Evolutionary conservation across 2,797 vertebrate species (phyloP), one percentile per base, ranked within the genome.

Genomic region (Hoplostethus atlanticus): DNA sequence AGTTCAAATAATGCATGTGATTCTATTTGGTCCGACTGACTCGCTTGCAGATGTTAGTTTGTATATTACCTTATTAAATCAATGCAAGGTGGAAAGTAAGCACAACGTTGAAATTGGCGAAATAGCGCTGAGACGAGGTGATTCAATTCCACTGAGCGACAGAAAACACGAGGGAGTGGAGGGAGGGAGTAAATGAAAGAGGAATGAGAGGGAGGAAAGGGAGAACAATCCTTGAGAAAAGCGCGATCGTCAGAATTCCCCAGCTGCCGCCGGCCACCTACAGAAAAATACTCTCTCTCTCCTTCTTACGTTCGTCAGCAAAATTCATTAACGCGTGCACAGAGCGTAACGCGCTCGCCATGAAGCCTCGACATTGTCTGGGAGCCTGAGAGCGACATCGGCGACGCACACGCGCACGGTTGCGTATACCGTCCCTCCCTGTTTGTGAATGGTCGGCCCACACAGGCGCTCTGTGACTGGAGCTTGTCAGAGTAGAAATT

Each of bases 391-490:
- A 68, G 76, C 76, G 10, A 61, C 76, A 75, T 83, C 75, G 66
- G 59, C 15, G 1, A 17, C 64, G 55, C 51, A 47, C 78, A 83
- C 64, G 64, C 66, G 76, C 69, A 64, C 66, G 40, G 58, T 63
- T 74, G 68, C 46, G 12, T 50, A 77, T 48, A 21, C 54, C 59
- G 70, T 68, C 80, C 78, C 71, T 64, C 72, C 7, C 77, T 85
- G 87, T 90, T 86, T 90, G 84, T 76, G 68, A 81, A 83, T 48
- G 80, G 80, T 68, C 64, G 17, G 79, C 87, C 87, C 85, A 89
- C 89, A 64, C 78, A 70, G 40, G 50, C 38, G 28, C 71, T 83
- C 70, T 76, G 58, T 85, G 84, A 80, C 79, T 67, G 60, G 53
- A 73, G 81, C 77, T 42, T 64, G 75, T 51, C 85, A 71, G 73